Evolutionary conservation across 2,797 vertebrate species (phyloP).

Genomic region (Margarornis squamiger): DNA sequence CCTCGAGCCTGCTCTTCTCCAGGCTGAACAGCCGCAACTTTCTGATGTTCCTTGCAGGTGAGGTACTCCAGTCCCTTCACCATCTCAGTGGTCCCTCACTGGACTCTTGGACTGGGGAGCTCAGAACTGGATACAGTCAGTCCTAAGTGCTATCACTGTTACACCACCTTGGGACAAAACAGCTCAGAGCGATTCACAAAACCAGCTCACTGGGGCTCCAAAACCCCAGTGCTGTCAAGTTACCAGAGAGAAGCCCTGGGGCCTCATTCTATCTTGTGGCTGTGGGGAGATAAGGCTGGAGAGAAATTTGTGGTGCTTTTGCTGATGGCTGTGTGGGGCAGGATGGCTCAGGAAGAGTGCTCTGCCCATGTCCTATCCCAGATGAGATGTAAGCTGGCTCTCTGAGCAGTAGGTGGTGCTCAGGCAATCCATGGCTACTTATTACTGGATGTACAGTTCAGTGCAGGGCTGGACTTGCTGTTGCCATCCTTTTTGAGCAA

Average conservation of each 20-base stretch:
- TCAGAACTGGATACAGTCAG: no score
- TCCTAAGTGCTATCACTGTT: background rate
- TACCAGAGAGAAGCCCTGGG: background rate
- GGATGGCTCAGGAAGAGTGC: background rate
- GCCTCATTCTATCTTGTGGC: background rate
- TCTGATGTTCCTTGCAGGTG: background rate
- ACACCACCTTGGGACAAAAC: background rate
- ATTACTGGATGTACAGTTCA: no score
- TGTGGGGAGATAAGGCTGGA: background rate
- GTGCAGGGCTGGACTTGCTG: background rate
- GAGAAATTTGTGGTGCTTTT: background rate
- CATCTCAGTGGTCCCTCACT: background rate
- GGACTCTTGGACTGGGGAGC: background rate
- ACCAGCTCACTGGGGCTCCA: background rate
- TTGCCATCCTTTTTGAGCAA: background rate
- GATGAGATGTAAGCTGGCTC: background rate
- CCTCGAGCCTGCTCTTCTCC: background rate
- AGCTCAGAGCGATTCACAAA: background rate
- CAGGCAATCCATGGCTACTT: background rate
- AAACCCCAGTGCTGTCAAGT: no score
- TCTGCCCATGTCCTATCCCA: background rate
- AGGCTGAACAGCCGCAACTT: background rate
- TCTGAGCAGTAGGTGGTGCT: background rate
- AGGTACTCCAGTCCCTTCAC: background rate
- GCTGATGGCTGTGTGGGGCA: background rate